These are phyloP conservation scores for Elanus axillaris DNA, from an alignment of 2,113 vertebrate species.

Conservation along the genomic window DNA sequence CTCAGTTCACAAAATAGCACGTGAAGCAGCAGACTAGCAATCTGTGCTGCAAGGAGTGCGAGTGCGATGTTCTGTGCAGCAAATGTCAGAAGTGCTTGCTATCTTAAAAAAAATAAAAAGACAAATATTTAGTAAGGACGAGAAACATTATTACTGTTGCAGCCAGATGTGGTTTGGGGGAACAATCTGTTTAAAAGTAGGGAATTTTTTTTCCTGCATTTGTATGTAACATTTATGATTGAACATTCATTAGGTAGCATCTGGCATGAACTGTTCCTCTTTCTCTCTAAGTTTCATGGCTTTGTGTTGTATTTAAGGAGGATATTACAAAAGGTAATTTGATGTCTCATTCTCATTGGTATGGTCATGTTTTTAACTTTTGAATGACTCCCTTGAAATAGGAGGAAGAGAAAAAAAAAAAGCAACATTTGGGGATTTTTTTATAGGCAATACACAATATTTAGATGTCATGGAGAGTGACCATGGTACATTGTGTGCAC, in stretches of 20 bases:
- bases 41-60: background rate
- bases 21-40: background rate
- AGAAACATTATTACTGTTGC: background rate
- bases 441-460: background rate
- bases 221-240: background rate
- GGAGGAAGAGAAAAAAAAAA: background rate
- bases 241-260: background rate
- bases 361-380: background rate
- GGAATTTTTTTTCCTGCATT: background rate
- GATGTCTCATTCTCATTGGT: background rate
- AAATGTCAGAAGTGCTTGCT: background rate
- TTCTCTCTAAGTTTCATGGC: background rate
- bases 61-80: background rate
- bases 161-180: background rate
- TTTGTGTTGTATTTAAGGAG: background rate
- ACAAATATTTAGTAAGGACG: background rate
- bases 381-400: background rate
- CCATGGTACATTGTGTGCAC: background rate
- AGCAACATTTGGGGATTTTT: background rate
- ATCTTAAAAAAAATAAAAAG: background rate
- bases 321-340: background rate
- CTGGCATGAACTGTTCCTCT: background rate
- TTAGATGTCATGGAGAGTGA: background rate
- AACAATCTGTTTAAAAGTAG: background rate
- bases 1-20: constrained; percentile 23